Percentiles rank a stretch among this genome's conserved stretches.
Evolutionary conservation across 1,140 invertebrate genomes (phyloP).

Genomic region (Drosophila ficusphila): DNA sequence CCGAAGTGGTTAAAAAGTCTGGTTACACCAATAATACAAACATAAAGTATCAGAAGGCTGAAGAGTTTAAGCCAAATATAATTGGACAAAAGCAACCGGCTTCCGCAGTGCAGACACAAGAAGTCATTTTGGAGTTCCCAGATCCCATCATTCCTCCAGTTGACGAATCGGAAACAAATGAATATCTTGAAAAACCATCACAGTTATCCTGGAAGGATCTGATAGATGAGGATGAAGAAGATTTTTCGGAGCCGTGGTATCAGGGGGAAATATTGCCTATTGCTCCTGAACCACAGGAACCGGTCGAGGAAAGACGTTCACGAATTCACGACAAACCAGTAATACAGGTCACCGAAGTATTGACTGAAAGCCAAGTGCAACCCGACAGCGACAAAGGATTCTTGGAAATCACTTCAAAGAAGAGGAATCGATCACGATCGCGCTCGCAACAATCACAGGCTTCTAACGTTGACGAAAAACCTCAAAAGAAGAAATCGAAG

Average conservation of each 20-base stretch:
- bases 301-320: conserved; percentile 46
- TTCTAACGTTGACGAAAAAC: conserved; percentile 52
- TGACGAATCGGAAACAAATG: neutral
- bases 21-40: conserved; percentile 64
- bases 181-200: conserved; percentile 31
- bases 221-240: conserved; percentile 62
- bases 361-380: conserved; percentile 9
- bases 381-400: conserved; percentile 64
- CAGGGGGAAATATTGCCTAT: conserved; percentile 1
- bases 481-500: conserved; percentile 59
- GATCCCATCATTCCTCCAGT: conserved; percentile 46
- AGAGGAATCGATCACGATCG: conserved; percentile 68
- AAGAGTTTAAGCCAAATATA: neutral
- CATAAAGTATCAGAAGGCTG: conserved; percentile 55
- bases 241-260: conserved; percentile 34
- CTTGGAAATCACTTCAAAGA: conserved; percentile 61
- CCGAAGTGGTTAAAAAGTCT: conserved; percentile 79
- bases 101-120: conserved; percentile 2
- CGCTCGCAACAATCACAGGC: conserved; percentile 69
- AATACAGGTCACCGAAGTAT: conserved; percentile 59
- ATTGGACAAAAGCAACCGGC: neutral
- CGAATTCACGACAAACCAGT: conserved; percentile 48
- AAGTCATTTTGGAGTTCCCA: conserved; percentile 44
- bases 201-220: conserved; percentile 70
- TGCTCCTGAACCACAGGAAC: neutral